A percentile compares a stretch with the other conserved stretches of the same genome.
Conservation (phyloP, 1,140 invertebrate species). For the Sweltsa coloradensis region DNA sequence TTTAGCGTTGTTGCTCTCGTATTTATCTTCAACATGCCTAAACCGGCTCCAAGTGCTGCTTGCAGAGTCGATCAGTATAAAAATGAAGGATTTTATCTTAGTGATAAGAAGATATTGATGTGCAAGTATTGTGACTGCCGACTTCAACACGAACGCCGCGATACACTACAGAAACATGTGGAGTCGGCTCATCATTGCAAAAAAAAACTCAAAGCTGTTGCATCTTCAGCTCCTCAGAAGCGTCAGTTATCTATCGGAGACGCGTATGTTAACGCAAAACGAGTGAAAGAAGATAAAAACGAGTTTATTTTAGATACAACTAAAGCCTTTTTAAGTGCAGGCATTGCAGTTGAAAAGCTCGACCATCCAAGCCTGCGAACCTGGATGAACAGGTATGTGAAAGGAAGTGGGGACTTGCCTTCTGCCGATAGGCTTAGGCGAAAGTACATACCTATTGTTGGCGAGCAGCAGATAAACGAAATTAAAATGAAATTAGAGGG, state of each 20-base stretch:
- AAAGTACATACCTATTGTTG: not conserved
- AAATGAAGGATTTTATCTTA: not conserved
- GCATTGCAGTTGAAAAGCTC: not conserved
- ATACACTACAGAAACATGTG: not conserved
- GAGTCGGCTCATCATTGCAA: not conserved
- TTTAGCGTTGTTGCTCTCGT: no score
- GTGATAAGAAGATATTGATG: not conserved
- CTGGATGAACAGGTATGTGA: not conserved
- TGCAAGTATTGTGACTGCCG: slow-evolving; percentile 1
- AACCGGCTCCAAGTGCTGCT: no score
- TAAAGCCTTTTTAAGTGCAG: not conserved
- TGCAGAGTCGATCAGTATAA: slow-evolving; percentile 1
- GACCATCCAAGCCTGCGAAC: slow-evolving; percentile 1
- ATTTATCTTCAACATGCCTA: no score
- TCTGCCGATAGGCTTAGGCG: not conserved
- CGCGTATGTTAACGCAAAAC: not conserved
- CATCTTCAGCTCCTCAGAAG: no score
- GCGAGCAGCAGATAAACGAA: not conserved
- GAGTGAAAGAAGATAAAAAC: not conserved
- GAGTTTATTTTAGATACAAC: not conserved
- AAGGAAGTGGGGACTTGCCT: not conserved
- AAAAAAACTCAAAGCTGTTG: no score
- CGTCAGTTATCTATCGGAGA: not conserved
- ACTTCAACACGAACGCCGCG: not conserved
- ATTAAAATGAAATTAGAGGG: not conserved